Evolutionary conservation across 37 sponge, comb jelly and placozoan genomes (phyloP).

Genomic region (Agelas oroides): DNA sequence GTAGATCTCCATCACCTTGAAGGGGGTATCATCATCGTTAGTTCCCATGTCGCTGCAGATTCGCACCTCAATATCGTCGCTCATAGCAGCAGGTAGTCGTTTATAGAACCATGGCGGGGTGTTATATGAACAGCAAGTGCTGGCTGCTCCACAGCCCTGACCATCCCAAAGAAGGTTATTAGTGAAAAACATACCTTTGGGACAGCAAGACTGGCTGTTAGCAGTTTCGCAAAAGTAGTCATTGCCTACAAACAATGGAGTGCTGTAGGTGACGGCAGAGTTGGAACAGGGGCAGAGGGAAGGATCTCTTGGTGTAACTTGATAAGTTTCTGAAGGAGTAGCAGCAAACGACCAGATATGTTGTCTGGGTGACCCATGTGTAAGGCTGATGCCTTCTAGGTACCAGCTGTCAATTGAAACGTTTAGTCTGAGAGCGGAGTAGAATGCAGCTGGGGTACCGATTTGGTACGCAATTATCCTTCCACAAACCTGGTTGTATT

Average conservation of each 20-base stretch:
- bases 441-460: conserved; percentile 12
- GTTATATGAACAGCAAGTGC: background rate
- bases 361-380: background rate
- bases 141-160: background rate
- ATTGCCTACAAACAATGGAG: conserved; percentile 17
- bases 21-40: background rate
- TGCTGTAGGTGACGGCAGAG: background rate
- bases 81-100: background rate
- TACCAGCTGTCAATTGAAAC: background rate
- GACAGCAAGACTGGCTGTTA: background rate
- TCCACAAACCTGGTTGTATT: conserved; percentile 35
- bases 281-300: conserved; percentile 9
- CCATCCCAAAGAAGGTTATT: conserved; percentile 38
- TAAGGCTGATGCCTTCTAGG: conserved; percentile 17
- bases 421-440: background rate
- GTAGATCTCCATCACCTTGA: no score
- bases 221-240: conserved; percentile 45
- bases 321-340: background rate
- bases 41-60: conserved; percentile 1
- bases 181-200: background rate
- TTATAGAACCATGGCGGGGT: conserved; percentile 42
- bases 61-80: conserved; percentile 30
- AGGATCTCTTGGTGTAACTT: background rate
- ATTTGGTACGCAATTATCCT: conserved; percentile 32
- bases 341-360: conserved; percentile 36